Percentiles rank a stretch among this genome's conserved stretches.
phyloP scores from a whole-genome alignment of 1,140 invertebrate genomes.

The Solenopsis invicta region DNA sequence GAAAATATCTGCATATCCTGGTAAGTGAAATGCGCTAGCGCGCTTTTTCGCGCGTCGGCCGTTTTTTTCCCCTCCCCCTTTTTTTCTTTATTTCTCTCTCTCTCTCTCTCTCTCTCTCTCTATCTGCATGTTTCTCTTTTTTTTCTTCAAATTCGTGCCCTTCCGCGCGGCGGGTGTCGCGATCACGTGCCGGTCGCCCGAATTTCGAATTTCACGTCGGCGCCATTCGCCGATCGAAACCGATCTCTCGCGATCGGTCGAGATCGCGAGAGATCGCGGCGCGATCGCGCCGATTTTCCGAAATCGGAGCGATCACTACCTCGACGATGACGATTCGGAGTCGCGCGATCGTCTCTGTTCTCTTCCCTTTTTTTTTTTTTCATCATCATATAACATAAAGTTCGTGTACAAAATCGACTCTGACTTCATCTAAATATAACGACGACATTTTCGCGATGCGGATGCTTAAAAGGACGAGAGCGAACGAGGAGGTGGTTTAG shows the following conservation, averaged over 20 bases:
- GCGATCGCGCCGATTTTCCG: neutral
- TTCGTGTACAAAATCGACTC: slow-evolving; percentile 19
- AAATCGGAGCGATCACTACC: neutral
- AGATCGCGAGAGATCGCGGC: neutral
- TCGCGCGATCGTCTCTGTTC: neutral
- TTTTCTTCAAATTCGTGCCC: slow-evolving; percentile 52
- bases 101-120: neutral
- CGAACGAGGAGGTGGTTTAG: too few relatives aligned
- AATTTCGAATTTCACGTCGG: slow-evolving; percentile 1
- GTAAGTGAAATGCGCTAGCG: slow-evolving; percentile 80
- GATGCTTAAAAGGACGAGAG: neutral
- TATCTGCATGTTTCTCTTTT: neutral
- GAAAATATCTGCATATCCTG: slow-evolving; percentile 88
- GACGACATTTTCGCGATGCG: slow-evolving; percentile 17
- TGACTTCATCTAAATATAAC: slow-evolving; percentile 35
- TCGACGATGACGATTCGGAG: neutral
- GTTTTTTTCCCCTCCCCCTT: neutral
- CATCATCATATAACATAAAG: neutral
- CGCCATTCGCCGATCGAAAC: neutral
- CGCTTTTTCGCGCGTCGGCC: neutral
- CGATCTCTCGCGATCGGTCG: neutral
- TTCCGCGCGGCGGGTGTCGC: neutral
- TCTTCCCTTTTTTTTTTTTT: neutral
- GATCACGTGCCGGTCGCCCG: slow-evolving; percentile 39
- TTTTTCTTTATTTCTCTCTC: neutral